Evolutionary conservation across 2,888 invertebrate species (phyloP).

Genomic region (Netelia fuscicornis): DNA sequence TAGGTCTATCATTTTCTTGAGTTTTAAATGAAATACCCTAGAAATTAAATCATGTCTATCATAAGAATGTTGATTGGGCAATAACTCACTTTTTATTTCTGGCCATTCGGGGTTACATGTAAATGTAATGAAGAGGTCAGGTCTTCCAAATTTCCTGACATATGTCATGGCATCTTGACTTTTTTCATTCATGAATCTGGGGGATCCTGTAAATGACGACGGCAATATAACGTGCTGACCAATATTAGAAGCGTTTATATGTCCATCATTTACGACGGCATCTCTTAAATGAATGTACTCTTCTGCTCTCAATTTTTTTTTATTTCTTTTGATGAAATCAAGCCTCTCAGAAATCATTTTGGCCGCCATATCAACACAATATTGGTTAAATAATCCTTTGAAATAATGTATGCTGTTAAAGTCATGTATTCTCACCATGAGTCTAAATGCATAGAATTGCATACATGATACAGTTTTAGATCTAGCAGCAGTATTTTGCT

Average conservation of each 20-base stretch:
- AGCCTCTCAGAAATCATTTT: conserved; percentile 82
- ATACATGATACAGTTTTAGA: conserved; percentile 1
- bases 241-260: neutral
- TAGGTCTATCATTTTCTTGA: conserved; percentile 63
- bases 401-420: neutral
- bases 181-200: conserved; percentile 40
- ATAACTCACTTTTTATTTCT: conserved; percentile 36
- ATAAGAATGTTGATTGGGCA: conserved; percentile 73
- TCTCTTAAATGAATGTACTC: conserved; percentile 78
- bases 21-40: conserved; percentile 70
- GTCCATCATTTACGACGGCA: conserved; percentile 43
- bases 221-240: conserved; percentile 7
- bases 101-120: conserved; percentile 55
- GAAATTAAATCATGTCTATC: conserved; percentile 77
- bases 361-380: conserved; percentile 80
- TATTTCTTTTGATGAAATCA: conserved; percentile 77
- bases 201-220: conserved; percentile 6
- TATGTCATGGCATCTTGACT: conserved; percentile 72
- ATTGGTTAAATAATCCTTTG: conserved; percentile 74
- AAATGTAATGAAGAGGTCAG: conserved; percentile 59
- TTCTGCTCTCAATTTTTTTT: conserved; percentile 75
- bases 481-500: conserved; percentile 48
- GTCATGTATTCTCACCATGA: neutral
- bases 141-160: conserved; percentile 39
- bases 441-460: conserved; percentile 12